phyloP scores from a whole-genome alignment of 2,888 invertebrate genomes.

The Venustoraphidia nigricollis region DNA sequence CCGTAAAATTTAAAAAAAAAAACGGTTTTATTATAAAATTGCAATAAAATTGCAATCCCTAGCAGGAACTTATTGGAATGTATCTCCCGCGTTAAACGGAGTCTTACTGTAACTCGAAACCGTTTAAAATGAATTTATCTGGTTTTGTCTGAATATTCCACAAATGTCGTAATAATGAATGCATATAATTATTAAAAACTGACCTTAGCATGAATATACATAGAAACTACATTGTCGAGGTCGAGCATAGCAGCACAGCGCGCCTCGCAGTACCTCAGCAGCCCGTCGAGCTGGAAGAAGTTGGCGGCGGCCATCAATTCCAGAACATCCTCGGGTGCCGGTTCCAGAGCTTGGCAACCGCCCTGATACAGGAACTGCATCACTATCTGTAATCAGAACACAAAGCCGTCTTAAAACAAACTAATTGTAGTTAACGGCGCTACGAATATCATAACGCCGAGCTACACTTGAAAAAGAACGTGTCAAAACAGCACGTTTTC shows the following conservation, averaged over 20 bases:
- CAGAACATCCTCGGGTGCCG: constrained; percentile 65
- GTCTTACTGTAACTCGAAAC: no score
- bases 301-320: constrained; percentile 85
- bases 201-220: constrained; percentile 88
- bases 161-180: not conserved
- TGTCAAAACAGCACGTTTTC: no score
- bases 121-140: no score
- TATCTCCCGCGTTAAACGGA: no score
- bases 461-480: no score
- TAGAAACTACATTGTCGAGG: constrained; percentile 77
- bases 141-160: not conserved
- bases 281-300: constrained; percentile 76
- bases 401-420: not conserved
- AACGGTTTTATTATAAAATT: no score
- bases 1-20: no score
- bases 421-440: not conserved
- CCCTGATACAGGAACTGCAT: constrained; percentile 90
- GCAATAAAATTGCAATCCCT: no score
- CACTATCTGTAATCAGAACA: constrained; percentile 45
- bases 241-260: constrained; percentile 72
- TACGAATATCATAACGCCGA: no score
- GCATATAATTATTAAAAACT: not conserved
- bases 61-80: no score
- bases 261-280: constrained; percentile 73
- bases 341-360: constrained; percentile 62